These are phyloP conservation scores for Microtus richardsoni DNA, from an alignment of 2,113 vertebrate species.

Conservation along the genomic window DNA sequence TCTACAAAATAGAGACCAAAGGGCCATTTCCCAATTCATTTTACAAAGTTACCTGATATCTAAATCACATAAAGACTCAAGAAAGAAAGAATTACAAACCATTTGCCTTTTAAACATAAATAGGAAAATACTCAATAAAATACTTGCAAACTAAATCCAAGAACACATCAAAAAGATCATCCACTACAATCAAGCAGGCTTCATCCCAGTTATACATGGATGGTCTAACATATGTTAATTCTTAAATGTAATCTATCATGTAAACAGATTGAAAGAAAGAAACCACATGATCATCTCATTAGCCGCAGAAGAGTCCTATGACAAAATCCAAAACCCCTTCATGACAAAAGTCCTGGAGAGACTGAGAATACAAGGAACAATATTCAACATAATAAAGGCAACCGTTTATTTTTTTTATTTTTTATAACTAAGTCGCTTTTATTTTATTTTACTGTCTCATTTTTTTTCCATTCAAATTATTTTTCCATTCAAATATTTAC, in stretches of 20 bases:
- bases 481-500: too few species aligned
- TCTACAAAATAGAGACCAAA: not conserved
- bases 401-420: too few species aligned
- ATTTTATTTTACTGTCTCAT: too few species aligned
- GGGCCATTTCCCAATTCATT: not conserved
- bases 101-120: not conserved
- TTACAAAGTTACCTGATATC: not conserved
- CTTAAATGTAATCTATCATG: not conserved
- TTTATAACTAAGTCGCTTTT: too few species aligned
- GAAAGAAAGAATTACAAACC: not conserved
- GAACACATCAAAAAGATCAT: not conserved
- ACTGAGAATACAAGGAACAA: not conserved
- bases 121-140: not conserved
- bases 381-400: too few species aligned
- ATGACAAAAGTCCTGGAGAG: not conserved
- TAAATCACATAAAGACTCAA: not conserved
- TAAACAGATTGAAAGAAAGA: not conserved
- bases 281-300: not conserved
- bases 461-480: too few species aligned
- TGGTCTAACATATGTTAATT: not conserved
- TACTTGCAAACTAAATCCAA: not conserved
- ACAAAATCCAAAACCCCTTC: not conserved
- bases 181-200: not conserved
- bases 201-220: not conserved
- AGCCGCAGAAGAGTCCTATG: not conserved